Conservation (phyloP, 2,888 invertebrate genomes). For the Andrena camellia region DNA sequence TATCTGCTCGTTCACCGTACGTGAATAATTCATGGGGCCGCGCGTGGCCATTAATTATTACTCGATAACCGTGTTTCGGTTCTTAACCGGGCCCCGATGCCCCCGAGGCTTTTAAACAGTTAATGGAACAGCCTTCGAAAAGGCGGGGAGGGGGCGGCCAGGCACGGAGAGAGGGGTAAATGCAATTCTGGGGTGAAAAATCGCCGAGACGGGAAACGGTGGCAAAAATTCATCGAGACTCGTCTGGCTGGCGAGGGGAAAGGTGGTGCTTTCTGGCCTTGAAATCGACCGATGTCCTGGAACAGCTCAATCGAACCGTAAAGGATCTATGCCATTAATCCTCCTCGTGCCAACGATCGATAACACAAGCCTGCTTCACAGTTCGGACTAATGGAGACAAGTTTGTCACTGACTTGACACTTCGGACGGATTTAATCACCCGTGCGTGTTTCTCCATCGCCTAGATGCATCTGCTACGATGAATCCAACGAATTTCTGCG, state of each 20-base stretch:
- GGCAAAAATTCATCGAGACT: background rate
- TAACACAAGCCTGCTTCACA: conserved; percentile 9
- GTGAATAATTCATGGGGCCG: conserved; percentile 63
- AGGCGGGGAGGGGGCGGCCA: conserved; percentile 4
- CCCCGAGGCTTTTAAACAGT: conserved; percentile 58
- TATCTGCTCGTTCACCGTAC: conserved; percentile 53
- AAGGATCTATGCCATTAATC: conserved; percentile 45
- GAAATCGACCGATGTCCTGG: conserved; percentile 31
- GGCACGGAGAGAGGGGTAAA: conserved; percentile 44
- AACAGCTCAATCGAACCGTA: conserved; percentile 41
- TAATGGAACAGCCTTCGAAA: conserved; percentile 49
- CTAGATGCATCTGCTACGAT: background rate
- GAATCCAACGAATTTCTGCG: conserved; percentile 11
- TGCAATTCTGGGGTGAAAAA: conserved; percentile 57
- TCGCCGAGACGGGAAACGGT: conserved; percentile 18
- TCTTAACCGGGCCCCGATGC: conserved; percentile 48
- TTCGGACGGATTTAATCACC: conserved; percentile 33
- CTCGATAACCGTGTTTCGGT: conserved; percentile 66
- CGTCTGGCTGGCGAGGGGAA: background rate
- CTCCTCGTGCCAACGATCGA: conserved; percentile 40
- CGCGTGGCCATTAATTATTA: conserved; percentile 60
- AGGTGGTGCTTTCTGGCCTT: conserved; percentile 25
- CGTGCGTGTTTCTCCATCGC: no score
- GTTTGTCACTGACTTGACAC: conserved; percentile 54
- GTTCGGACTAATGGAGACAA: conserved; percentile 42